phyloP scores from a whole-genome alignment of 2,113 vertebrate species.

The Pelecanus crispus region DNA sequence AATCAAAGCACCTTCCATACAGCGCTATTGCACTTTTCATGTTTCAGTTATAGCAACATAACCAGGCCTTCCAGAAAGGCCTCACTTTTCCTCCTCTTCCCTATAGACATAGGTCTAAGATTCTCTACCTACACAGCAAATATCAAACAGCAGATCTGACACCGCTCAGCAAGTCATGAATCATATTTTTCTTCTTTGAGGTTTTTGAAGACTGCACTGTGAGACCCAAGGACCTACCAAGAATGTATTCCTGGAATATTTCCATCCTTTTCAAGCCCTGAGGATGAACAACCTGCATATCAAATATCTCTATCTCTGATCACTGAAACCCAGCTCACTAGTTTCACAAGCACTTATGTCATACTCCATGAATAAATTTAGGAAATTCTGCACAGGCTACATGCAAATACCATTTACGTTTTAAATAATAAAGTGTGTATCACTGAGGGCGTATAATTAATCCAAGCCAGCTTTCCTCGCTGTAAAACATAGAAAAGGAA shows the following conservation, averaged over 20 bases:
- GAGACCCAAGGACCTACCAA: neutral
- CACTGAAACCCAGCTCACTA: neutral
- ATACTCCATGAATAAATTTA: neutral
- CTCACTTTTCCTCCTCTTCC: neutral
- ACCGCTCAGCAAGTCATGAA: neutral
- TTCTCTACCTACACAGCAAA: neutral
- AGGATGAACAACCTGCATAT: neutral
- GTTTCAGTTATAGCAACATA: neutral
- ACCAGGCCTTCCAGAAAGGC: neutral
- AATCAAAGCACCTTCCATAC: neutral
- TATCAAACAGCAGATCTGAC: neutral
- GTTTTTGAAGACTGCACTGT: neutral
- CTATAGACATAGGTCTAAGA: fast-evolving
- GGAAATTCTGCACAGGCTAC: neutral
- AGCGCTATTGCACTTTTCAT: neutral
- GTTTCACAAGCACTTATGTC: neutral
- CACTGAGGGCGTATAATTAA: neutral
- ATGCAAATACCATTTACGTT: neutral
- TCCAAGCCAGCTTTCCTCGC: neutral
- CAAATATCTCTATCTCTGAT: neutral
- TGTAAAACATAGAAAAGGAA: neutral
- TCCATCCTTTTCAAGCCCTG: neutral
- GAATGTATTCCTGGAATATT: neutral
- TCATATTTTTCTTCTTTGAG: neutral
- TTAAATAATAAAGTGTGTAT: neutral